These are phyloP conservation scores for Acanthosoma haemorrhoidale DNA, from an alignment of 2,888 invertebrate species.

Conservation along the genomic window DNA sequence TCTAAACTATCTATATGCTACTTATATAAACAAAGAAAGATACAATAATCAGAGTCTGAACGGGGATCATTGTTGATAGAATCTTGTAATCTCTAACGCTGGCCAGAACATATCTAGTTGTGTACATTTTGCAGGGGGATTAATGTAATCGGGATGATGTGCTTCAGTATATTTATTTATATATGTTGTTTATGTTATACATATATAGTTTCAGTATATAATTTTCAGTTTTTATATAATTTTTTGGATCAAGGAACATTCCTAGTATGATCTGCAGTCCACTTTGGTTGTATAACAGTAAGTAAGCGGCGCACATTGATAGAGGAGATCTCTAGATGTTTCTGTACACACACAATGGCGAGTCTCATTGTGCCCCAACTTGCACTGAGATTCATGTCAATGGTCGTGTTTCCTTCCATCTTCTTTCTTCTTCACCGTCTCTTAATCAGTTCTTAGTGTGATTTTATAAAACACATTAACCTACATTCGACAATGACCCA, in stretches of 20 bases:
- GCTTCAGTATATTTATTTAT: neutral
- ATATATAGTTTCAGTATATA: slow-evolving; percentile 16
- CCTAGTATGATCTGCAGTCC: slow-evolving; percentile 21
- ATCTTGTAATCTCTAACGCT: neutral
- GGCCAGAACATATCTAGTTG: neutral
- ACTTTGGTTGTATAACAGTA: slow-evolving; percentile 28
- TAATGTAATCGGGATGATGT: neutral
- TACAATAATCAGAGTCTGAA: slow-evolving; percentile 22
- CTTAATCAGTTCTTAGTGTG: neutral
- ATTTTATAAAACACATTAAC: neutral
- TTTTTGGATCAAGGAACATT: slow-evolving; percentile 22
- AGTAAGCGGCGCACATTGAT: slow-evolving; percentile 28
- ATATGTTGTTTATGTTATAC: neutral
- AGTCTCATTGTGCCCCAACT: slow-evolving; percentile 12
- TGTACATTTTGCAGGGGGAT: neutral
- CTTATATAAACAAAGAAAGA: slow-evolving; percentile 24
- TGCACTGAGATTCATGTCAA: slow-evolving; percentile 31
- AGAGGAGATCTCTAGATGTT: slow-evolving; percentile 24
- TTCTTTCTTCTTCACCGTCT: neutral
- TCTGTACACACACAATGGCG: neutral
- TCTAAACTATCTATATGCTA: slow-evolving; percentile 29
- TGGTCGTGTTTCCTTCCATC: slow-evolving; percentile 11
- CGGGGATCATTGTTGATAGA: neutral
- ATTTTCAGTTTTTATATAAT: slow-evolving; percentile 23
- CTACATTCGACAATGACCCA: slow-evolving; percentile 20